These are phyloP conservation scores for Chaetops frenatus DNA, from an alignment of 2,113 vertebrate genomes.

Conservation along the genomic window DNA sequence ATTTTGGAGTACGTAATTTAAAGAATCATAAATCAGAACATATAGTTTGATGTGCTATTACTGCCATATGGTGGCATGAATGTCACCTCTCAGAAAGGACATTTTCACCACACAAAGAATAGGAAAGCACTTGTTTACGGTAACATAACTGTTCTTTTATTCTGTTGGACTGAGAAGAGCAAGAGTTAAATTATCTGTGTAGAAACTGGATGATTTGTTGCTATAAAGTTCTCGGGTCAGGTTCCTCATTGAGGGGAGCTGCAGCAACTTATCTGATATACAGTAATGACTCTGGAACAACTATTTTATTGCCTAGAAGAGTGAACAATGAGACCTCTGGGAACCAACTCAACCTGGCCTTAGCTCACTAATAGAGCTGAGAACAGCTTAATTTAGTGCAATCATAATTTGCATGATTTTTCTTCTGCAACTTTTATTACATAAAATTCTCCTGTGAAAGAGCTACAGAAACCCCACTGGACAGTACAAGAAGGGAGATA, in stretches of 20 bases:
- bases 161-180: background rate
- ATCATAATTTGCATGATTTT: conserved; percentile 7
- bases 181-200: background rate
- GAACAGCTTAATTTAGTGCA: background rate
- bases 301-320: background rate
- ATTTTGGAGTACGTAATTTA: background rate
- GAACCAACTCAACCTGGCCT: background rate
- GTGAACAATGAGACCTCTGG: conserved; percentile 8
- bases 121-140: background rate
- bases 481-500: background rate
- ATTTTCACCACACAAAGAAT: background rate
- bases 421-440: background rate
- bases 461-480: background rate
- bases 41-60: background rate
- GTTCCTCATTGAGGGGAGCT: background rate
- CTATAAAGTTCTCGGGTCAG: background rate
- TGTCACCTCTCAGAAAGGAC: background rate
- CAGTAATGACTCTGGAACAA: background rate
- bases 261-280: background rate
- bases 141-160: background rate
- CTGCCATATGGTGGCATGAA: background rate
- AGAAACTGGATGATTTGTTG: background rate
- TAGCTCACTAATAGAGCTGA: background rate
- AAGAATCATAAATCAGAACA: background rate
- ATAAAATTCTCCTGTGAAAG: background rate